Conservation (phyloP, 2,113 vertebrate genomes). For the Caretta caretta region DNA sequence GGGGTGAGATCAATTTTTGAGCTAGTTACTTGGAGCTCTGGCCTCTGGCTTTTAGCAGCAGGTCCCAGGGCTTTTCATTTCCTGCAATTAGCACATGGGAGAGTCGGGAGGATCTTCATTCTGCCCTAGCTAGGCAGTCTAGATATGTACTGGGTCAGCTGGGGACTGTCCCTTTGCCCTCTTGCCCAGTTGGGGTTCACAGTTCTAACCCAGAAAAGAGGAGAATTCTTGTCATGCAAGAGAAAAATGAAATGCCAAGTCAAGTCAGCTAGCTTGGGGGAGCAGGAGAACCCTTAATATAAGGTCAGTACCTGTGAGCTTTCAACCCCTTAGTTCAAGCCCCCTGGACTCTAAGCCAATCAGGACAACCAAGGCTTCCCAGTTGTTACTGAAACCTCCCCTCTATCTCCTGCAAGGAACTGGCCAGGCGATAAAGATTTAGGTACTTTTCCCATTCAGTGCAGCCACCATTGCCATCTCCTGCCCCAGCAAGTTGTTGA, state of each 20-base stretch:
- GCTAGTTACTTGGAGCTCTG: not conserved
- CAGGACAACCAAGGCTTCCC: not conserved
- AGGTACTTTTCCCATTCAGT: not conserved
- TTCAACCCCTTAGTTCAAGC: not conserved
- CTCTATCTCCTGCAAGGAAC: not conserved
- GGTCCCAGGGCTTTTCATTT: not conserved
- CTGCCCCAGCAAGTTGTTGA: not conserved
- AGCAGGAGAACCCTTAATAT: not conserved
- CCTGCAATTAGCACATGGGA: not conserved
- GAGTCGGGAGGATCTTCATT: not conserved
- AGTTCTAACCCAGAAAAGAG: not conserved
- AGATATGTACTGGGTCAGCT: not conserved
- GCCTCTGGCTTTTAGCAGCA: not conserved
- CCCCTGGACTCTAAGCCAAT: not conserved
- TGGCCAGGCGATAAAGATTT: not conserved
- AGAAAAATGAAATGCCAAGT: not conserved
- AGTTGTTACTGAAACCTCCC: not conserved
- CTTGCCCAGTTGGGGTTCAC: not conserved
- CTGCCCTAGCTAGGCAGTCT: accelerated
- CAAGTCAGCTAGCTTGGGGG: not conserved
- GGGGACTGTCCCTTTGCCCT: not conserved
- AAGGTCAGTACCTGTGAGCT: not conserved
- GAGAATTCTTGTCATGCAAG: not conserved
- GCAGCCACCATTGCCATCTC: not conserved
- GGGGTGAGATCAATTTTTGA: not conserved